Base-by-base conservation (phyloP, 2,113 vertebrate genomes). In the Scatophagus argus region DNA sequence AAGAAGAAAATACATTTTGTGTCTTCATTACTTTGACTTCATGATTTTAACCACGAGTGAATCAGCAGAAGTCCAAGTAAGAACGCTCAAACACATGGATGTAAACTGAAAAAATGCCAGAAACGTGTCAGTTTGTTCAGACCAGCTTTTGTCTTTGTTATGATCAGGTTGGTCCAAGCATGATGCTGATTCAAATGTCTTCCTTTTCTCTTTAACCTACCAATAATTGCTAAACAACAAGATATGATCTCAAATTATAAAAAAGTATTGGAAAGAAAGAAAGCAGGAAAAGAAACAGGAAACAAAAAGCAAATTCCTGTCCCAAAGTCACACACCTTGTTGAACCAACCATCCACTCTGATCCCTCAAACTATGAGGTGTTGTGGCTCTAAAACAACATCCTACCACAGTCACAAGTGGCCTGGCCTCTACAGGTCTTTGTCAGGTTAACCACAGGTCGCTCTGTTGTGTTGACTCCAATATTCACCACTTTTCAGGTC, bases 1-100 rank as follows among this genome's bases (percentile, higher is more conserved):
- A 79, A 54, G 19, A 43, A 43, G 36, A 47, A 82, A 27, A 69
- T 67, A 25, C 27, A 70, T 84, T 17, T 74, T 74, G 68, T 17
- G 52, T 36, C 47, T 60, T 43, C 39, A 43, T 46, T 65, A 51
- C 43, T 72, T 25, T 60, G 32, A 51, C 59, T 60, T 32, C 1
- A 36, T 25, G 31, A 58, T n/a, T 41, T 51, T 12, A 14, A 54
- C 34, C n/a, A 2, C 56, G 23, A 7, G 34, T 6, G 23, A 32
- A 54, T 23, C 41, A 66, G 32, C 14, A n/a, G 25, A 16, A 47
- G 64, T 11, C 25, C 65, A 29, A 51, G 14, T 51, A 3, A 43
- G 55, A 59, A 55, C 25, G 21, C 23, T 5, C 5, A 54, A 13
- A 29, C 47, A 36, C 62, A 4, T 9, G 52, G 39, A 76, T 32